Evolutionary conservation across 2,113 vertebrate species (phyloP), one percentile per base, ranked within the genome.

Genomic region (Typhlomys cinereus): DNA sequence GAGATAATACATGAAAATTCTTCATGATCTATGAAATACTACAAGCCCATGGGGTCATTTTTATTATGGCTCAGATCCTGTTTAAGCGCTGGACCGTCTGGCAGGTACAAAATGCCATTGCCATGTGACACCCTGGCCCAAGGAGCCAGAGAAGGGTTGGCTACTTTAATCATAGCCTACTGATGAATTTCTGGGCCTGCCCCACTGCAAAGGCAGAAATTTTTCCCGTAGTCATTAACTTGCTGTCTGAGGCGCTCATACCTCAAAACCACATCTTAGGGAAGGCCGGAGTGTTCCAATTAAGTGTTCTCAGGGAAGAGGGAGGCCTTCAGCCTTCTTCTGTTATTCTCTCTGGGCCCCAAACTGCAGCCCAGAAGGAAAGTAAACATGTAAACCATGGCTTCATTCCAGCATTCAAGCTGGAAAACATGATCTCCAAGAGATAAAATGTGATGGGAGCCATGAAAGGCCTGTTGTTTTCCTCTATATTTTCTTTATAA

Each of bases 201-300:
- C 44, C 25, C 61, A 46, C 14, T 62, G 13, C 67, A 62, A 86
- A 88, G 44, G 25, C 64, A 91, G 69, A 88, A 48, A 64, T 54
- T 34, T 6, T 14, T 9, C 48, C 2, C 15, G 44, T 36, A 11
- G n/a, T 94, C 52, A 25, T 83, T 76, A 86, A 70, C 70, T 92
- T 36, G 13, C 10, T 79, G 39, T 66, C 92, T 86, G 83, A 23
- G 1, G 5, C 4, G 17, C 18, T 95, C 48, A 46, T 75, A 48
- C 41, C 36, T 94, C 46, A 87, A 93, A 93, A 84, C 89, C 86
- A 89, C 81, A 87, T 90, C 87, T 87, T 52, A 82, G 71, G 69
- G 39, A 52, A 89, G 39, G 17, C 25, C 69, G 21, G 50, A 11
- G 7, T 62, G 14, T 84, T 89, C 75, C 86, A 71, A 93, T 82